These are phyloP conservation scores for Xanthorhoe designata DNA, from an alignment of 2,888 invertebrate species.

Conservation along the genomic window DNA sequence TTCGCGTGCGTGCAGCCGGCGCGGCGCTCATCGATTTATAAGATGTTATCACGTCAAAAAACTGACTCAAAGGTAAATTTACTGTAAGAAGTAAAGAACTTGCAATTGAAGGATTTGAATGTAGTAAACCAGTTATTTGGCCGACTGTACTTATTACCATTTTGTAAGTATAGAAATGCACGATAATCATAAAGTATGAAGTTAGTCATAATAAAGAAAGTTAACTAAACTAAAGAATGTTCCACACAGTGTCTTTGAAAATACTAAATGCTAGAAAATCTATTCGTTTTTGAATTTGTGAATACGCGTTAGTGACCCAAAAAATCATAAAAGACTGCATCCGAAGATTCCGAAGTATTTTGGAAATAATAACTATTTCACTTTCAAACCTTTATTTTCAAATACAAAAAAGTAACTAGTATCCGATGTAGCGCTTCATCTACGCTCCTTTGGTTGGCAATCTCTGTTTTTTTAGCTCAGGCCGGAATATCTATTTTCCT, in stretches of 20 bases:
- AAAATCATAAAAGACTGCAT: no score
- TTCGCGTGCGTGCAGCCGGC: no score
- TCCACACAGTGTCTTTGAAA: constrained; percentile 24
- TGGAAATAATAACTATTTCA: no score
- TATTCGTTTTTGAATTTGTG: constrained; percentile 8
- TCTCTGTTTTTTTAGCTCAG: no score
- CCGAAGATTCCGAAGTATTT: no score
- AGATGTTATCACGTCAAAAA: no score
- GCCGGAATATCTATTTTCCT: no score
- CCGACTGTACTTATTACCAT: background rate
- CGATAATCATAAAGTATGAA: constrained; percentile 9
- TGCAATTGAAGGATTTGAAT: background rate
- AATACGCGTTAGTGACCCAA: background rate
- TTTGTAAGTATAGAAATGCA: constrained; percentile 18
- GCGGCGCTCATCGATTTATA: no score
- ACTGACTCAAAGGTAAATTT: background rate
- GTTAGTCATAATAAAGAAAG: constrained; percentile 11
- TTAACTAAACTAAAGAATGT: constrained; percentile 20
- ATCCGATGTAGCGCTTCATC: no score
- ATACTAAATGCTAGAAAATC: constrained; percentile 1
- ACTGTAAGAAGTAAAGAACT: background rate
- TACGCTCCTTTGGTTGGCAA: no score
- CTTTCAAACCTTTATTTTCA: no score
- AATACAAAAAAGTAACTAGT: no score
- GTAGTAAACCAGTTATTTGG: constrained; percentile 1